Percentiles rank a stretch among this genome's conserved stretches.
Conservation (phyloP, 2,113 vertebrate species). For the Phrynocephalus versicolor region DNA sequence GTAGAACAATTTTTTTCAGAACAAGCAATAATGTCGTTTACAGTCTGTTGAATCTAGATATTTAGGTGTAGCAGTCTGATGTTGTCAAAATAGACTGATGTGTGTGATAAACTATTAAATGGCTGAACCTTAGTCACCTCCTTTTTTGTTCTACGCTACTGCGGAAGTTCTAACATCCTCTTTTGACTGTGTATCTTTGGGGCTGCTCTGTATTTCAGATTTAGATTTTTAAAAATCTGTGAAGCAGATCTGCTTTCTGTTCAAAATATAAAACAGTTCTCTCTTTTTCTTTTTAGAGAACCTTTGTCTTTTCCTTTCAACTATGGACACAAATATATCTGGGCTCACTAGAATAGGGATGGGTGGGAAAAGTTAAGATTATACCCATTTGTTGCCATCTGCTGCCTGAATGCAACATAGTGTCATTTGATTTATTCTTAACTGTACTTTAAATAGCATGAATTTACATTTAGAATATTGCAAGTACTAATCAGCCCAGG, state of each 20-base stretch:
- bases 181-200: background rate
- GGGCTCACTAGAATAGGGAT: background rate
- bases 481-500: background rate
- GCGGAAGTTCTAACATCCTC: background rate
- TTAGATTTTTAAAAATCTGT: background rate
- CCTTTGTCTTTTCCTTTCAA: slow-evolving; percentile 21
- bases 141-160: background rate
- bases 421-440: slow-evolving; percentile 15
- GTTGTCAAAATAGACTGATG: slow-evolving; percentile 23
- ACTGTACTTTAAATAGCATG: slow-evolving; percentile 23
- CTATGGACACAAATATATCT: slow-evolving; percentile 31
- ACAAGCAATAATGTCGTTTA: background rate
- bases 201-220: slow-evolving; percentile 14
- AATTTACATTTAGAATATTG: slow-evolving; percentile 12
- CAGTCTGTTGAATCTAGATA: background rate
- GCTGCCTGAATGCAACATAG: background rate
- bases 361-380: slow-evolving; percentile 30
- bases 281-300: background rate
- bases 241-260: background rate
- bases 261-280: slow-evolving; percentile 1
- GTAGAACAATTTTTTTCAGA: background rate
- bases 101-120: slow-evolving; percentile 4
- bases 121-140: background rate
- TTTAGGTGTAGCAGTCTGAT: background rate
- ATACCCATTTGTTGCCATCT: slow-evolving; percentile 18